These are phyloP conservation scores for silkworm (Bombyx mori) DNA, from an alignment of 1,140 invertebrate genomes.

Conservation along the genomic window ASM3026992v2 NC_085118.1:2157001-2157500, in stretches of 20 bases:
- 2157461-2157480: slow-evolving; percentile 26
- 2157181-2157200: slow-evolving; percentile 3
- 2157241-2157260: slow-evolving; percentile 23
- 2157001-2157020: no score
- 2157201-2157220: slow-evolving; percentile 5
- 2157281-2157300: slow-evolving; percentile 15
- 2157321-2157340: slow-evolving; percentile 15
- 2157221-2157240: slow-evolving; percentile 8
- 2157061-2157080: no score
- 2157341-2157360: slow-evolving; percentile 18
- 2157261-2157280: slow-evolving; percentile 24
- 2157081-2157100: slow-evolving; percentile 3
- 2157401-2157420: slow-evolving; percentile 3
- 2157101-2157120: slow-evolving; percentile 9
- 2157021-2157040: no score
- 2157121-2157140: neutral
- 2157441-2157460: slow-evolving; percentile 22
- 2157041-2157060: no score
- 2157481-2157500: slow-evolving; percentile 21
- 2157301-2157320: slow-evolving; percentile 13
- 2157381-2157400: no score
- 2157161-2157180: slow-evolving; percentile 1
- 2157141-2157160: neutral
- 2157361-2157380: slow-evolving; percentile 13
- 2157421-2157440: slow-evolving; percentile 23